Evolutionary conservation across 2,888 invertebrate genomes (phyloP), one percentile per base, ranked within the genome.

Genomic region (Cantharis nigra): DNA sequence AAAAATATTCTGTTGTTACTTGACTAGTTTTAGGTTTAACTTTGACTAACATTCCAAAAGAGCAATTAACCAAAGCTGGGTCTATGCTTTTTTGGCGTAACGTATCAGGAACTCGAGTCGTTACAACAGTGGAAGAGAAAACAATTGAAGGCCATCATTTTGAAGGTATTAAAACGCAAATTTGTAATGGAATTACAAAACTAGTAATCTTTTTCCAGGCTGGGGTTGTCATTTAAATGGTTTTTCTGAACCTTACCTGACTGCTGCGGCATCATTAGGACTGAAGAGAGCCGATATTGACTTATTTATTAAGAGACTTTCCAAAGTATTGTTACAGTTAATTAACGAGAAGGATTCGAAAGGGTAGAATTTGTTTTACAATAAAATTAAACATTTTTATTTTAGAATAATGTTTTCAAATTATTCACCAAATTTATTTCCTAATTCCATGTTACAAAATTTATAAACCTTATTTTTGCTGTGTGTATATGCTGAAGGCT

Each of bases 221-320:
- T 95, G 94, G 92, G 94, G 95, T 70, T 90, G 93, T 10, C 95
- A 95, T 86, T 89, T 90, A 80, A 89, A 90, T 82, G 87, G 89
- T 80, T 92, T 91, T 82, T 90, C 90, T 11, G 87, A 89, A 78
- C 91, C 93, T 2, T 95, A 95, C 85, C 88, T 95, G 80, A 95
- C 95, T 3, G 94, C 93, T 71, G 95, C 95, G 14, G 94, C 94
- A 3, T 90, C 92, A 7, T 87, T 96, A 62, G 95, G 95, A 3
- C 91, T 94, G 87, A 91, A 90, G 69, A 89, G 90, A 80, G 84
- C 87, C 3, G 95, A 95, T 83, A 91, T 95, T n/a, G 93, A 94
- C 84, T 86, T 89, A 20, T 95, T 95, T 86, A 89, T 94, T 70
- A 90, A 90, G 80, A 90, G 93, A 83, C 87, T 95, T 70, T 90